phyloP scores from a whole-genome alignment of 2,113 vertebrate genomes.

The Phyllopteryx taeniolatus region DNA sequence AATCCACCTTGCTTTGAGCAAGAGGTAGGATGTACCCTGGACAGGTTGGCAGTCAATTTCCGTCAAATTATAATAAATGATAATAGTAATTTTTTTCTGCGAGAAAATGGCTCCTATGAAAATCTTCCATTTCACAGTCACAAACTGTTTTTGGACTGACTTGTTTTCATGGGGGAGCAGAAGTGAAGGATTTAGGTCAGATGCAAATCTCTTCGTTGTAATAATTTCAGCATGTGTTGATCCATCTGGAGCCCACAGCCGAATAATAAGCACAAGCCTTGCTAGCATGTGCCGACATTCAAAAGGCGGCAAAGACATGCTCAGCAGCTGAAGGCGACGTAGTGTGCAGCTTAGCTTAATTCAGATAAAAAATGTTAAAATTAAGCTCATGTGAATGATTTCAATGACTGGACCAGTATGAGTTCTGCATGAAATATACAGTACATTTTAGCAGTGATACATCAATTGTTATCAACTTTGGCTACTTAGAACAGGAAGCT shows the following conservation, averaged over 20 bases:
- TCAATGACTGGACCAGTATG: neutral
- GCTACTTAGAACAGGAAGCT: slow-evolving; percentile 35
- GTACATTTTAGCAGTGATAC: neutral
- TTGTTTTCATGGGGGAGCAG: slow-evolving; percentile 59
- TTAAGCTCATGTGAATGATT: neutral
- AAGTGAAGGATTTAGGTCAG: slow-evolving; percentile 75
- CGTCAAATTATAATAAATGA: neutral
- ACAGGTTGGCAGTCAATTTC: neutral
- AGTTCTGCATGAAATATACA: neutral
- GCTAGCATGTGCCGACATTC: slow-evolving; percentile 63
- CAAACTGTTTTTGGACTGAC: slow-evolving; percentile 41
- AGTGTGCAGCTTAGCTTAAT: slow-evolving; percentile 16
- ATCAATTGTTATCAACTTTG: slow-evolving; percentile 16
- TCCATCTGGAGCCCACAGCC: slow-evolving; percentile 74
- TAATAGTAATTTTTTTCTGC: neutral
- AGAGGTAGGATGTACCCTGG: neutral
- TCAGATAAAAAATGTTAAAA: slow-evolving; percentile 21
- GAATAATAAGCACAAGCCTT: slow-evolving; percentile 70
- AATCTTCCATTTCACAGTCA: slow-evolving; percentile 30
- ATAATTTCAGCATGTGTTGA: slow-evolving; percentile 77
- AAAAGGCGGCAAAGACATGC: slow-evolving; percentile 59
- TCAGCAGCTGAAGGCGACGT: slow-evolving; percentile 49
- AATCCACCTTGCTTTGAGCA: neutral
- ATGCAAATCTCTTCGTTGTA: slow-evolving; percentile 73
- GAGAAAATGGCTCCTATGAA: slow-evolving; percentile 8